These are phyloP conservation scores for Eremophila alpestris DNA, from an alignment of 2,797 vertebrate species.

Conservation along the genomic window DNA sequence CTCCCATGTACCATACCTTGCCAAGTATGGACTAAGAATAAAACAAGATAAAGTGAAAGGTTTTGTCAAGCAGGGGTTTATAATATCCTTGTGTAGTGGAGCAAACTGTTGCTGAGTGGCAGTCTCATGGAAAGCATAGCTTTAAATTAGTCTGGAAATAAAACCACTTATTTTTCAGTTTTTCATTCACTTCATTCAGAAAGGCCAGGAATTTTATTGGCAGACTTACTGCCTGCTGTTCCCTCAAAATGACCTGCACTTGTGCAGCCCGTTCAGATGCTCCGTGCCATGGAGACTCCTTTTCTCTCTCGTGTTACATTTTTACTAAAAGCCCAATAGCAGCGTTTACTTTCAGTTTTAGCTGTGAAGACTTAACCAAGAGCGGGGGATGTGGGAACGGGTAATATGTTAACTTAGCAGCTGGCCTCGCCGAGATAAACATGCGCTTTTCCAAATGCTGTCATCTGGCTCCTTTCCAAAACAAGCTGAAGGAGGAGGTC, in stretches of 20 bases:
- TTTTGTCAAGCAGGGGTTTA: neutral
- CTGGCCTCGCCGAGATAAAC: constrained; percentile 67
- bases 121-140: neutral
- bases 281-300: neutral
- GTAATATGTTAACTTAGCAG: constrained; percentile 67
- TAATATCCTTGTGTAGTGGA: neutral
- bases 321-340: neutral
- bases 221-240: neutral
- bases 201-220: neutral
- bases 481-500: constrained; percentile 64
- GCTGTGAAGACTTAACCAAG: constrained; percentile 34
- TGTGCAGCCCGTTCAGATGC: neutral
- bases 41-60: neutral
- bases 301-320: neutral
- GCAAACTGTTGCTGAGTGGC: neutral
- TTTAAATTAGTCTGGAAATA: neutral
- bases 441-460: constrained; percentile 69
- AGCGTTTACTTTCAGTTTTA: constrained; percentile 47
- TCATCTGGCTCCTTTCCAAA: constrained; percentile 73
- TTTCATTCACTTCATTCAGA: neutral
- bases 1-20: neutral
- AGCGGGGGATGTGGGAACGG: neutral
- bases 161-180: neutral
- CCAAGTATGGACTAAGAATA: neutral
- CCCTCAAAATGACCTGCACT: accelerated